Base-by-base conservation (phyloP, 2,113 vertebrate genomes). In the Ovis canadensis region DNA sequence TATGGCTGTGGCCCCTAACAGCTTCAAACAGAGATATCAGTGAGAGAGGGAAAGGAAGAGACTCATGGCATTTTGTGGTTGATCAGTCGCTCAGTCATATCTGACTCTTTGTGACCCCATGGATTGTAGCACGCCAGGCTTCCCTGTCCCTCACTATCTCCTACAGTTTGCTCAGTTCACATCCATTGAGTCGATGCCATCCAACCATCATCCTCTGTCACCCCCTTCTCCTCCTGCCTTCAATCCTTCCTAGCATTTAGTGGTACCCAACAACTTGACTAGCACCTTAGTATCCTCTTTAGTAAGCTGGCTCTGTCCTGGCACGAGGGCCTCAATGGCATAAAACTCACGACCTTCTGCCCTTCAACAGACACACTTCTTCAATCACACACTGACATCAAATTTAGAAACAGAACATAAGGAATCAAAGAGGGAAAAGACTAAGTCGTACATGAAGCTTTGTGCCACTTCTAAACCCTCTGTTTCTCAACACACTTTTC, bases 1-100 rank as follows among this genome's bases (percentile, higher is more conserved):
- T 84, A 99, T 99, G 0, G 99, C 99, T 55, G 99, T 99, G 8
- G 99, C 99, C 87, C 99, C 99, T 97, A 99, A 85, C 55, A 99
- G 97, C 99, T 99, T 97, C 8, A 60, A 45, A 98, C 50, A 96
- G 92, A 40, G 14, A 92, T 7, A 84, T 14, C 3, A 54, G 43
- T 90, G 67, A 97, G 82, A 89, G 67, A 96, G 86, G 50, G 87
- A 57, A 91, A 78, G 45, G 55, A 14, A 52, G 64, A 62, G 12
- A 67, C 45, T 62, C 57, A 74, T 6, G 80, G 45, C 54, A 57
- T 60, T 93, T 25, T 27, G 71, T 77, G 43, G 71, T 77, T 77
- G 71, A 43, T 77, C 40, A 77, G 40, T 77, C 1, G 3, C 71
- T 77, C 36, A 77, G 40, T 43, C 40, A 43, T 15, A 43, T 14